Percentiles rank a stretch among this genome's conserved stretches.
Conservation (phyloP, 92 coral and sea anemone species). For the Zoanthus gigantus region DNA sequence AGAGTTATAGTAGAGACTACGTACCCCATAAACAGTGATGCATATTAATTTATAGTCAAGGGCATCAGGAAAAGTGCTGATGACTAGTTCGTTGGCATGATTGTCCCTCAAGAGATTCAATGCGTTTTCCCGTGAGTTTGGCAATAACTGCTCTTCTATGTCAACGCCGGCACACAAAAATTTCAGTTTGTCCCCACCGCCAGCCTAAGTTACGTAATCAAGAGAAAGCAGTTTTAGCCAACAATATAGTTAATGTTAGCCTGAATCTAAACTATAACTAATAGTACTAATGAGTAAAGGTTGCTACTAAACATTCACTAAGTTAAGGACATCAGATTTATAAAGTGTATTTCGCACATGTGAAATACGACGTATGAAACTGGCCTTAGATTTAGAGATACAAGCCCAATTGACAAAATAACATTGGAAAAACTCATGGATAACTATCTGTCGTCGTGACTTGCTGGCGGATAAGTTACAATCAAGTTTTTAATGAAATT, state of each 20-base stretch:
- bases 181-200: not conserved
- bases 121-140: conserved; percentile 14
- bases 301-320: not conserved
- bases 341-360: not conserved
- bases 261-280: no score
- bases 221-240: not conserved
- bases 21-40: conserved; percentile 42
- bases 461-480: conserved; percentile 2
- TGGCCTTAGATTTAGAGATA: not conserved
- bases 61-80: conserved; percentile 31
- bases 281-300: not conserved
- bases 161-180: not conserved
- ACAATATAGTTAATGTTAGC: not conserved
- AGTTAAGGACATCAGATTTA: conserved; percentile 1
- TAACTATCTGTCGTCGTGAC: not conserved
- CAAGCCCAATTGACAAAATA: conserved; percentile 3
- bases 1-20: not conserved
- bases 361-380: not conserved
- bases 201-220: not conserved
- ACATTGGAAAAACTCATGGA: conserved; percentile 2
- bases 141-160: conserved; percentile 23
- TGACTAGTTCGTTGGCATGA: conserved; percentile 21
- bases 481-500: not conserved
- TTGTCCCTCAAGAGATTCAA: conserved; percentile 4
- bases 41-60: conserved; percentile 7